phyloP scores from a whole-genome alignment of 2,113 vertebrate species.

The Clinocottus analis region DNA sequence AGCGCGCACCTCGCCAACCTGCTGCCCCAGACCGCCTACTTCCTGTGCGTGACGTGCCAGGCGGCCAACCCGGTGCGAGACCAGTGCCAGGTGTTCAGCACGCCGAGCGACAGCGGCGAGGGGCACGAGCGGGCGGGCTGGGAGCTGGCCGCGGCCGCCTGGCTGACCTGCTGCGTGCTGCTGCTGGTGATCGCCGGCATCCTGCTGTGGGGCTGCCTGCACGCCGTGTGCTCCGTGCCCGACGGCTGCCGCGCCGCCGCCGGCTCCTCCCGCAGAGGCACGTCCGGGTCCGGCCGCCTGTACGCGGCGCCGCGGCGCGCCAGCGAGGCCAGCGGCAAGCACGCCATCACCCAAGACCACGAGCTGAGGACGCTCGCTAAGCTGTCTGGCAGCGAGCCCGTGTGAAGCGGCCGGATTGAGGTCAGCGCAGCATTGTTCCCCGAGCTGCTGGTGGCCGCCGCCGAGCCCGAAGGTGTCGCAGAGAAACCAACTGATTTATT shows the following conservation, averaged over 20 bases:
- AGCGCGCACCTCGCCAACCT: conserved; percentile 85
- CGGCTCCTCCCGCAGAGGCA: conserved; percentile 12
- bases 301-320: conserved; percentile 49
- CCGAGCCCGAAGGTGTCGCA: too few relatives aligned
- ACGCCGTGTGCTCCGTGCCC: conserved; percentile 78
- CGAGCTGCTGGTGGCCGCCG: too few relatives aligned
- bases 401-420: conserved; percentile 65
- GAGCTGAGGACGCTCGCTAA: conserved; percentile 70
- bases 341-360: conserved; percentile 63
- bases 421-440: conserved; percentile 60
- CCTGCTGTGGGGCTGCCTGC: conserved; percentile 87
- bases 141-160: conserved; percentile 87
- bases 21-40: conserved; percentile 87
- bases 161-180: conserved; percentile 88
- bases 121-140: conserved; percentile 76
- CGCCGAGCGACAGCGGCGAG: conserved; percentile 70
- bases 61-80: conserved; percentile 85
- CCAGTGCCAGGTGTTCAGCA: conserved; percentile 89
- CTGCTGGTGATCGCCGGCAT: conserved; percentile 84
- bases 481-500: neutral
- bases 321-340: conserved; percentile 66
- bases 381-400: conserved; percentile 59
- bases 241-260: conserved; percentile 31
- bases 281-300: conserved; percentile 17
- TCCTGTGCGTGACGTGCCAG: conserved; percentile 90